Evolutionary conservation across 2,113 vertebrate genomes (phyloP).

Genomic region (Sander lucioperca): DNA sequence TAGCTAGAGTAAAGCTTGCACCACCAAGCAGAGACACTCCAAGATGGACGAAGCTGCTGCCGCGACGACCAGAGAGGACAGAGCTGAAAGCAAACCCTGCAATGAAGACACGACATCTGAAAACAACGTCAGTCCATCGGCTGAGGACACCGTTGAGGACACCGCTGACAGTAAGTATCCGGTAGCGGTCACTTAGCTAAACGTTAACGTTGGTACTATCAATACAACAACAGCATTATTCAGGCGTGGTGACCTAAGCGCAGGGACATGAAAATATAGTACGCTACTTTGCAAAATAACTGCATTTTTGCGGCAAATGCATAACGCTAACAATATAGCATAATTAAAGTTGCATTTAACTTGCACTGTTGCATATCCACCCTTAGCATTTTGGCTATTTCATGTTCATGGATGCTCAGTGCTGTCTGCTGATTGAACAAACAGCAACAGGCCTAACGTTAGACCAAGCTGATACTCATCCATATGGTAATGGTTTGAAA

Average conservation of each 20-base stretch:
- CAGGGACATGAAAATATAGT: neutral
- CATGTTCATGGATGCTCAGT: neutral
- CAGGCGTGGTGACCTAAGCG: neutral
- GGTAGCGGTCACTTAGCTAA: neutral
- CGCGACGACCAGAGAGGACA: slow-evolving; percentile 27
- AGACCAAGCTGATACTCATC: neutral
- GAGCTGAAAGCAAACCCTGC: neutral
- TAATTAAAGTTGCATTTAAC: no score
- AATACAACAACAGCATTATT: neutral
- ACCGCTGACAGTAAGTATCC: slow-evolving; percentile 40
- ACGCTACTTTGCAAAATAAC: neutral
- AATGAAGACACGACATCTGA: neutral
- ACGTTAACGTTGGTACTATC: neutral
- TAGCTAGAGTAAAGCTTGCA: slow-evolving; percentile 41
- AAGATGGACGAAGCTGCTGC: slow-evolving; percentile 73
- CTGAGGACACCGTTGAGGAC: slow-evolving; percentile 24
- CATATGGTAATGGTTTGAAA: neutral
- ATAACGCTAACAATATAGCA: neutral
- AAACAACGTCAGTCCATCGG: neutral
- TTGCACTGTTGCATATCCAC: neutral
- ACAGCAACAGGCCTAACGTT: no score
- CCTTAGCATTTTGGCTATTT: neutral
- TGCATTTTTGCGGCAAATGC: neutral
- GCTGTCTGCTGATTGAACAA: neutral
- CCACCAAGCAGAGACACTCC: slow-evolving; percentile 31